phyloP scores from a whole-genome alignment of 2,888 invertebrate genomes.

The Lasioglossum zephyrum region DNA sequence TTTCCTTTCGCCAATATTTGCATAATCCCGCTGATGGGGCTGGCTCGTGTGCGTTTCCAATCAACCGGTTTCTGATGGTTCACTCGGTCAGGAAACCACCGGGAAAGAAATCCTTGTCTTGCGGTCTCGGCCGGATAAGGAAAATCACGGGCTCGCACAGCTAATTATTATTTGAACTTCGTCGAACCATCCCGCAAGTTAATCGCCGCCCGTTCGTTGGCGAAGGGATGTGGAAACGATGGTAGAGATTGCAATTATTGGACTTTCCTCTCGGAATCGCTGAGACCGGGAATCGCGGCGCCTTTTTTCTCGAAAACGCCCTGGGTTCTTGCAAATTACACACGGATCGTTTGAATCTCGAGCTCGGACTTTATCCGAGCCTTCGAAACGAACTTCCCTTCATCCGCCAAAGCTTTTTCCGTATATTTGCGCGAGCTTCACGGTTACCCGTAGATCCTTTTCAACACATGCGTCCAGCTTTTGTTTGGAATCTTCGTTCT shows the following conservation, averaged over 20 bases:
- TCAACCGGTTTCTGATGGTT: background rate
- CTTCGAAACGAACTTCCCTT: background rate
- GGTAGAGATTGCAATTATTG: constrained; percentile 38
- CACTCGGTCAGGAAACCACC: background rate
- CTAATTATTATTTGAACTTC: constrained; percentile 53
- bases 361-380: background rate
- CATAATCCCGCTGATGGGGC: background rate
- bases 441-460: background rate
- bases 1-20: constrained; percentile 3
- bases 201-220: constrained; percentile 13
- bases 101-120: constrained; percentile 7
- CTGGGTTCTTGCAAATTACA: constrained; percentile 12
- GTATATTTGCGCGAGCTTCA: background rate
- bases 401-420: background rate
- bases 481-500: background rate
- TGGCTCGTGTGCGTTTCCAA: background rate
- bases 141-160: constrained; percentile 10
- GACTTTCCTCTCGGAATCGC: constrained; percentile 1
- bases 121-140: background rate
- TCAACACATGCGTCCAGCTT: background rate
- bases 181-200: constrained; percentile 34
- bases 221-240: constrained; percentile 20
- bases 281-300: background rate
- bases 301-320: background rate
- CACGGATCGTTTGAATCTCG: background rate